Evolutionary conservation across 2,888 invertebrate species (phyloP), one percentile per base, ranked within the genome.

Genomic region (Pachycephus smyrnensis): DNA sequence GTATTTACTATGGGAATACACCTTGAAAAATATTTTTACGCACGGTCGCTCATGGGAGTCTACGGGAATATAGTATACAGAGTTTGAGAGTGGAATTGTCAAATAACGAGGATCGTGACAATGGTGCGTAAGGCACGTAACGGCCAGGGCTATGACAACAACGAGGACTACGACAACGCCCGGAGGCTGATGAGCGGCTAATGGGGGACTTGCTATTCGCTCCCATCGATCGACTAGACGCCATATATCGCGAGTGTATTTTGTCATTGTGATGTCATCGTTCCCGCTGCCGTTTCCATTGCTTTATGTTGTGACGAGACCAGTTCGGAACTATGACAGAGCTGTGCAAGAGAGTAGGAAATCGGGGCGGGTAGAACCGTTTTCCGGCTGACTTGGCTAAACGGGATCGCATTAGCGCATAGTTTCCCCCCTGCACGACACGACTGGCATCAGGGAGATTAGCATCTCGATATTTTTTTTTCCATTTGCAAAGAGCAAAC

Each of bases 381-480:
- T 91, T 91, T 91, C 90, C 91, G 90, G 89, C 80, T 90, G 90
- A 91, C 91, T 91, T 91, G 89, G 86, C 90, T 90, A 90, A 90
- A 90, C 89, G 88, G 90, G 90, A 90, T 90, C 88, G 90, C 89
- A 90, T 90, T 90, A 90, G 89, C 88, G 86, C 89, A 85, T 88
- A 88, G 84, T 87, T 87, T 84, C 82, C 77, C 82, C 86, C 87
- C 88, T 86, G 68, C 37, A 35, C 71, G 86, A 82, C 69, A 32
- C 69, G 69, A 69, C 30, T 40, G 15, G 40, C 40, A 40, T 40
- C 40, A 40, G 84, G 85, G 87, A 91, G 90, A 91, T 90, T 90
- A 90, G 89, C 90, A 90, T 91, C 91, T 89, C 87, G 81, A 85
- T 73, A 77, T 81, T 85, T 86, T 86, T 88, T 86, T 81, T 78